A percentile compares a stretch with the other conserved stretches of the same genome.
These are phyloP conservation scores for Papilio dardanus DNA, from an alignment of 1,140 invertebrate genomes.

Conservation along the genomic window DNA sequence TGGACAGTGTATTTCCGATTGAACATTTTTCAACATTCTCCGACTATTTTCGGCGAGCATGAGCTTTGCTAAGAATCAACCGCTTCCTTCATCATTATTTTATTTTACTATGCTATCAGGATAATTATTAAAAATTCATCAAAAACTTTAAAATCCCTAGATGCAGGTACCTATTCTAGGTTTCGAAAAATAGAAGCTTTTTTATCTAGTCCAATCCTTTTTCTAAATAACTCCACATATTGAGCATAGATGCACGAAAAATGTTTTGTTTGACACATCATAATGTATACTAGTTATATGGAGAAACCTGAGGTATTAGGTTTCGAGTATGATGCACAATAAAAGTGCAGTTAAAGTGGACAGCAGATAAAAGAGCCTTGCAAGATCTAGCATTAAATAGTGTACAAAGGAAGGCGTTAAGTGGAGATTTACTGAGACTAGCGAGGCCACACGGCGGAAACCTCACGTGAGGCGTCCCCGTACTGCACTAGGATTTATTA, in stretches of 20 bases:
- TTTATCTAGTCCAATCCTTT: no score
- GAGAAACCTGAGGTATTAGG: background rate
- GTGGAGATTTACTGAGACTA: slow-evolving; percentile 28
- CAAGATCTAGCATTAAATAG: slow-evolving; percentile 7
- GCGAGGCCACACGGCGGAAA: slow-evolving; percentile 19
- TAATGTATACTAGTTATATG: slow-evolving; percentile 18
- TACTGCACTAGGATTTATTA: slow-evolving; percentile 20
- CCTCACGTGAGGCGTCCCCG: slow-evolving; percentile 20
- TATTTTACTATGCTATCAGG: background rate
- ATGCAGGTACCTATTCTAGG: no score
- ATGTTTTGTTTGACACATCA: no score
- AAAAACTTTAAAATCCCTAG: no score
- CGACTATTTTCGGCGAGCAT: background rate
- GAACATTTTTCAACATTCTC: background rate
- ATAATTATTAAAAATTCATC: no score
- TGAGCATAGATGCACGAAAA: no score
- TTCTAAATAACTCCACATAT: no score
- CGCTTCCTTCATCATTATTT: background rate
- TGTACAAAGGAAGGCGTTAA: slow-evolving; percentile 26
- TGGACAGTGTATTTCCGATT: slow-evolving; percentile 9
- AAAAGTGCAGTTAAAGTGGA: slow-evolving; percentile 1
- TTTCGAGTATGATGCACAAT: background rate
- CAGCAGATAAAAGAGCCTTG: slow-evolving; percentile 7
- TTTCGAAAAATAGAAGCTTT: slow-evolving; percentile 17
- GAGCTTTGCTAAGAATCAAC: background rate